A percentile compares a stretch with the other conserved stretches of the same genome.
phyloP scores from a whole-genome alignment of 37 sponge, comb jelly and placozoan genomes.

The Cliona cf. orientalis region DNA sequence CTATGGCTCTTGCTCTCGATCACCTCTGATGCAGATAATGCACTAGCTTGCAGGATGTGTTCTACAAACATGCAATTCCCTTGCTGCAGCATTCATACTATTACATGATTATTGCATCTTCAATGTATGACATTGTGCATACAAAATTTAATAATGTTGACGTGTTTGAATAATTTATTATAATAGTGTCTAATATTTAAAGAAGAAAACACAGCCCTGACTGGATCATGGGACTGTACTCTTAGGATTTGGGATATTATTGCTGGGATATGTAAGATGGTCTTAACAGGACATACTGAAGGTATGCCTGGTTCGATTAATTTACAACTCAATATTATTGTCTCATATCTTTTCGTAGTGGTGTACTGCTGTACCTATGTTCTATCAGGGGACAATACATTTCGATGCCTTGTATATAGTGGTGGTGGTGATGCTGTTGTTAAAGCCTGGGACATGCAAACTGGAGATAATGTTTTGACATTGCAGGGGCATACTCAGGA shows the following conservation, averaged over 20 bases:
- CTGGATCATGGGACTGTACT: conserved; percentile 83
- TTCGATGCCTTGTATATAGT: conserved; percentile 38
- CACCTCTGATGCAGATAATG: too few relatives aligned
- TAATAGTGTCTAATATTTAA: background rate
- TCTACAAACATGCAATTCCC: too few relatives aligned
- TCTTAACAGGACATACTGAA: conserved; percentile 52
- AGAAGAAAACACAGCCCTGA: conserved; percentile 37
- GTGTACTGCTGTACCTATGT: conserved; percentile 40
- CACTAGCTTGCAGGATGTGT: too few relatives aligned
- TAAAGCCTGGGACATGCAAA: conserved; percentile 69
- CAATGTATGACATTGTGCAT: too few relatives aligned
- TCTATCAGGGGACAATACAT: background rate
- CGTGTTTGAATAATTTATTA: too few relatives aligned
- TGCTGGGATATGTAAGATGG: conserved; percentile 54
- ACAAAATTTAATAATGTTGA: too few relatives aligned
- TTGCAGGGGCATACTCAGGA: conserved; percentile 82
- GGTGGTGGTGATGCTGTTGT: conserved; percentile 83
- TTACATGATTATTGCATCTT: too few relatives aligned
- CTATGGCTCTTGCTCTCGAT: too few relatives aligned
- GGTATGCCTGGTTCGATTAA: conserved; percentile 42
- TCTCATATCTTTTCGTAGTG: conserved; percentile 6
- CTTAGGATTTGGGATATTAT: conserved; percentile 74
- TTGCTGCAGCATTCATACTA: too few relatives aligned
- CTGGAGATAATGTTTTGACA: conserved; percentile 34
- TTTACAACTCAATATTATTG: background rate